Evolutionary conservation across 2,888 invertebrate genomes (phyloP).

Genomic region (Hybos culiciformis): DNA sequence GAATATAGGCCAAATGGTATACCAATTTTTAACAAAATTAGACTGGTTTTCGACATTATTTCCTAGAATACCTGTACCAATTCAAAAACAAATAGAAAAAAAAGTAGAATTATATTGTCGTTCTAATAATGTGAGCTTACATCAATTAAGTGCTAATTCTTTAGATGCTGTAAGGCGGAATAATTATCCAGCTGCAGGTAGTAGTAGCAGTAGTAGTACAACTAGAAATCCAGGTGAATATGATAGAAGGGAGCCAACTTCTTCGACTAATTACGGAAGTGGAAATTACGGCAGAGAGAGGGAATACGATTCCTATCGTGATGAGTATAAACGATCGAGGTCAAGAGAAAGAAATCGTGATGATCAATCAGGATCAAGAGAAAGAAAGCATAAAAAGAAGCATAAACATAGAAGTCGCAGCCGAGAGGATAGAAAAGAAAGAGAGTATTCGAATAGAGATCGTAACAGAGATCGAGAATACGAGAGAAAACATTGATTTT

Average conservation of each 20-base stretch:
- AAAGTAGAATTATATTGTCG: slow-evolving; percentile 52
- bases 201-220: slow-evolving; percentile 20
- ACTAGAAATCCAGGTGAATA: slow-evolving; percentile 9
- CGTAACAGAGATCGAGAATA: neutral
- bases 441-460: neutral
- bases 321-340: slow-evolving; percentile 19
- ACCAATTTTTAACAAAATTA: slow-evolving; percentile 85
- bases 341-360: slow-evolving; percentile 20
- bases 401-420: slow-evolving; percentile 31
- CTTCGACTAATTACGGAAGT: slow-evolving; percentile 17
- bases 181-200: slow-evolving; percentile 19
- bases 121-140: slow-evolving; percentile 31
- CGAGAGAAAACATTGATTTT: neutral
- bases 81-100: slow-evolving; percentile 81
- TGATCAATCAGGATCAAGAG: slow-evolving; percentile 18
- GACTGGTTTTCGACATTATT: slow-evolving; percentile 99
- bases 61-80: slow-evolving; percentile 96
- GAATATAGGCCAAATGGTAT: slow-evolving; percentile 82
- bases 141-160: slow-evolving; percentile 20
- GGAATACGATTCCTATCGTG: slow-evolving; percentile 9
- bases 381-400: slow-evolving; percentile 25
- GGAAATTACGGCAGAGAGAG: slow-evolving; percentile 16
- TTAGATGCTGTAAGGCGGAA: slow-evolving; percentile 4
- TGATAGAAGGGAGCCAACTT: slow-evolving; percentile 13
- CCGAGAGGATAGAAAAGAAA: slow-evolving; percentile 15